Percentiles rank a stretch among this genome's conserved stretches.
Conservation (phyloP, 2,797 vertebrate genomes). For the Rhinichthys osculus region DNA sequence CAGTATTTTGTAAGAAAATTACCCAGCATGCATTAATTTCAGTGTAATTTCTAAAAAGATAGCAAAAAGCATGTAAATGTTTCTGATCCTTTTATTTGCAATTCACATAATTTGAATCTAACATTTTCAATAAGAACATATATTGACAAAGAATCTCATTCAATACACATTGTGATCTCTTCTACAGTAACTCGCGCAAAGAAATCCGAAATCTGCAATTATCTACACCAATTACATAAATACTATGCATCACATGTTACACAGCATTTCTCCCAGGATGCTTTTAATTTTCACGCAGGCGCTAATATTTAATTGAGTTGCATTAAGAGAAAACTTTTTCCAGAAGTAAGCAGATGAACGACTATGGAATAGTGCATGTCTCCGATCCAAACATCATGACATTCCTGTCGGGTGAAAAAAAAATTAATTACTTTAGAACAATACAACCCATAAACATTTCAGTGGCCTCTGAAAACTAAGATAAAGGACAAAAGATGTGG, state of each 20-base stretch:
- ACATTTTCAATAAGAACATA: constrained; percentile 19
- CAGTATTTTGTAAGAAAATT: no score
- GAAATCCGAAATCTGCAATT: constrained; percentile 26
- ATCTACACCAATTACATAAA: constrained; percentile 68
- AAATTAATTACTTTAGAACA: background rate
- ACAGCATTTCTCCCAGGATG: constrained; percentile 54
- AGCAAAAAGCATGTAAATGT: background rate
- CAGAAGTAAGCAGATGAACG: constrained; percentile 11
- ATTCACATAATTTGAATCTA: background rate
- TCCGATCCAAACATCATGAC: constrained; percentile 65
- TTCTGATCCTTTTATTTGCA: constrained; percentile 29
- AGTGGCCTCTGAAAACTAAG: background rate
- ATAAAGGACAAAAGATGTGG: background rate
- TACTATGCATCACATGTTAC: constrained; percentile 67
- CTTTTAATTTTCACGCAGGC: constrained; percentile 11
- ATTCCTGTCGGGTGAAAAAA: constrained; percentile 67
- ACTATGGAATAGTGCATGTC: background rate
- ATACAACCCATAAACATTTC: background rate
- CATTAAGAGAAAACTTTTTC: background rate
- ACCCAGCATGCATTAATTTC: no score
- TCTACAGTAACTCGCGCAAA: background rate
- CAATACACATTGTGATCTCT: constrained; percentile 1
- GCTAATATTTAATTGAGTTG: background rate
- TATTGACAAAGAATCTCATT: background rate
- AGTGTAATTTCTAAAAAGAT: background rate